Percentiles rank a stretch among this genome's conserved stretches.
phyloP scores from a whole-genome alignment of 2,797 vertebrate species.

The Anguilla pacifica region DNA sequence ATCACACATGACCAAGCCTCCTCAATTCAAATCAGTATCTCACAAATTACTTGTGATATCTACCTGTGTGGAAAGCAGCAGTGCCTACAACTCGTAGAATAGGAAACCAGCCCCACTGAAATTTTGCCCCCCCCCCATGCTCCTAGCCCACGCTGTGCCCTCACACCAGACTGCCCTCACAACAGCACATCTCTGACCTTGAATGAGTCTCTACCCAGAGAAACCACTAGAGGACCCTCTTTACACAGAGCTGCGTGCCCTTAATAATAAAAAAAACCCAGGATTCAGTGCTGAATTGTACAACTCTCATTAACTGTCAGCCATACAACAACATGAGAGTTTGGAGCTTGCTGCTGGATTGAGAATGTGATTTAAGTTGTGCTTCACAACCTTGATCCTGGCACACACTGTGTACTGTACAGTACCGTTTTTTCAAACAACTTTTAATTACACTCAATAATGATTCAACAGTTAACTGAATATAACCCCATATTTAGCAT shows the following conservation, averaged over 20 bases:
- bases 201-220: slow-evolving; percentile 29
- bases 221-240: slow-evolving; percentile 52
- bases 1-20: background rate
- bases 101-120: background rate
- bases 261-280: background rate
- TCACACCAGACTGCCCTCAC: background rate
- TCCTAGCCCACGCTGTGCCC: background rate
- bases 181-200: background rate
- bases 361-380: background rate
- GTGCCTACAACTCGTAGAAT: slow-evolving; percentile 45
- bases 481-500: background rate
- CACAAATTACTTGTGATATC: background rate
- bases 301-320: background rate
- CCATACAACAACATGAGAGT: background rate
- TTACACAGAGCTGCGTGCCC: background rate
- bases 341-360: background rate
- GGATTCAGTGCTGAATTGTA: background rate
- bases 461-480: background rate
- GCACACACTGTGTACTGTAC: background rate
- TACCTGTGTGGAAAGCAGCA: background rate
- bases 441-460: background rate
- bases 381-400: background rate
- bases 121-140: too few species aligned
- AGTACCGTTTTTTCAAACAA: background rate
- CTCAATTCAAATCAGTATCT: background rate